Conservation (phyloP, 2,888 invertebrate genomes). For the Campoplex capitator region DNA sequence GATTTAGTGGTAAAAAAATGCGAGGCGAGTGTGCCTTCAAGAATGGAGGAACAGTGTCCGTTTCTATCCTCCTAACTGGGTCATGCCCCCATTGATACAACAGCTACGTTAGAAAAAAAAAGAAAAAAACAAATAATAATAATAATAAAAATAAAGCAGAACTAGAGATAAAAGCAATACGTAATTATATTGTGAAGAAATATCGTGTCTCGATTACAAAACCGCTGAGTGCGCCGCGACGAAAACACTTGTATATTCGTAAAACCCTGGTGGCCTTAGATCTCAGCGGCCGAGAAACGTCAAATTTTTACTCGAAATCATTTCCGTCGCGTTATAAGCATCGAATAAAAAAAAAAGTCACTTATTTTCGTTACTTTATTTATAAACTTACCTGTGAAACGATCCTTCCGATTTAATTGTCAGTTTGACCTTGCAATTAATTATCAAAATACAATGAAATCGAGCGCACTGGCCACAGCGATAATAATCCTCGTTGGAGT, state of each 20-base stretch:
- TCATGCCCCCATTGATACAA: constrained; percentile 42
- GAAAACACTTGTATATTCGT: neutral
- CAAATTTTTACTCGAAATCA: neutral
- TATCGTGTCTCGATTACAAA: neutral
- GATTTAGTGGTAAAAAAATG: neutral
- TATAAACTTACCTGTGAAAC: neutral
- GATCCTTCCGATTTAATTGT: neutral
- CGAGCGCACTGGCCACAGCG: neutral
- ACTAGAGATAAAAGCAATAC: constrained; percentile 31
- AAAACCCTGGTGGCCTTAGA: neutral
- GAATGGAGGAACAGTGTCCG: neutral
- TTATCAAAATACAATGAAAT: neutral
- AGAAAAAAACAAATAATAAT: too few relatives aligned
- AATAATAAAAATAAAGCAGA: neutral
- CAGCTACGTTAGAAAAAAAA: neutral
- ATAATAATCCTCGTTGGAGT: neutral
- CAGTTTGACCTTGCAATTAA: neutral
- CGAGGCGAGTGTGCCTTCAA: neutral
- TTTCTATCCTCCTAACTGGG: constrained; percentile 23
- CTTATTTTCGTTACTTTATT: neutral
- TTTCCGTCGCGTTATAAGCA: neutral
- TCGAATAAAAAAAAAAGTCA: neutral
- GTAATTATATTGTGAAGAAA: neutral
- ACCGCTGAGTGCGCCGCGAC: neutral
- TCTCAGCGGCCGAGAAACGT: neutral